These are phyloP conservation scores for Mastomys coucha DNA, from an alignment of 2,113 vertebrate species.

Conservation along the genomic window DNA sequence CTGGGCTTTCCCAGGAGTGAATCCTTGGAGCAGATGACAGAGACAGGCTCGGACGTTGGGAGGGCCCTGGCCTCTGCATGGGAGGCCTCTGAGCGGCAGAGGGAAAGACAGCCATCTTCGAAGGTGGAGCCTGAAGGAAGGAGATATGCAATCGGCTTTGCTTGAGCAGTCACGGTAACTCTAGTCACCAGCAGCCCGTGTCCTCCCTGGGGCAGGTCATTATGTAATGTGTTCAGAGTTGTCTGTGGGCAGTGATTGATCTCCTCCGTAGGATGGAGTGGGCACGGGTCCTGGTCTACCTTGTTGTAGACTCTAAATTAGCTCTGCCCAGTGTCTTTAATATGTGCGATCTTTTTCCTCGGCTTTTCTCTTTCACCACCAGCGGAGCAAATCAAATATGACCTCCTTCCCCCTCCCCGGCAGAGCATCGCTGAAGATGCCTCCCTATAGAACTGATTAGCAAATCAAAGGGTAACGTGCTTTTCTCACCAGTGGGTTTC, in stretches of 20 bases:
- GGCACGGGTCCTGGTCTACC: background rate
- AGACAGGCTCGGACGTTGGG: background rate
- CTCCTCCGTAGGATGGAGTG: background rate
- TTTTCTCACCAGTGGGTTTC: constrained; percentile 68
- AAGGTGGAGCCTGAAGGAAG: constrained; percentile 23
- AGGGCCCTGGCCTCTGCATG: constrained; percentile 33
- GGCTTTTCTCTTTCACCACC: constrained; percentile 36
- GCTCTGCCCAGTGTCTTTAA: constrained; percentile 2
- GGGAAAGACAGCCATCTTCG: background rate
- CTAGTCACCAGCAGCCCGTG: background rate
- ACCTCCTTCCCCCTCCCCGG: constrained; percentile 10
- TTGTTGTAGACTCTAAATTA: constrained; percentile 43
- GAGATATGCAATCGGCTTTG: background rate
- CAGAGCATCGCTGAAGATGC: background rate
- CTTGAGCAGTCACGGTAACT: background rate
- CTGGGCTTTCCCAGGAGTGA: background rate
- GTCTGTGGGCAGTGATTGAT: background rate
- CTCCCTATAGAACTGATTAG: constrained; percentile 63
- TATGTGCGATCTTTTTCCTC: background rate
- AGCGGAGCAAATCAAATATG: constrained; percentile 50
- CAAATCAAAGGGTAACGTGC: constrained; percentile 62
- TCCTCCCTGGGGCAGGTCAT: background rate
- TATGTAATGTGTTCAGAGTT: background rate
- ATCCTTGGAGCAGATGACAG: background rate
- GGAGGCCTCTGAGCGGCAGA: background rate